Conservation (phyloP, 2,113 vertebrate species). For the Osmerus eperlanus region DNA sequence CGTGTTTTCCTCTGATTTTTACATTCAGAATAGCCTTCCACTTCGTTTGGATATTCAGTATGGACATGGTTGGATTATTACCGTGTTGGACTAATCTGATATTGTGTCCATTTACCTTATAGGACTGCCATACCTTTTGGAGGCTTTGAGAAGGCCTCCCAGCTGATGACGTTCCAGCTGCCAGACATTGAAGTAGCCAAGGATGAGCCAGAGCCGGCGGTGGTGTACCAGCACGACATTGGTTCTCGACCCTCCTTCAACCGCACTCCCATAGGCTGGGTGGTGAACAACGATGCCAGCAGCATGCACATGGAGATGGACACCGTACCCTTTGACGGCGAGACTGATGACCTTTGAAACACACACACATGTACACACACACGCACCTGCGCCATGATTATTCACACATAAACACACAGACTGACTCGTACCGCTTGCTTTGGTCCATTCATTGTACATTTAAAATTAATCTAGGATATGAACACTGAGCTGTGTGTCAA, state of each 20-base stretch:
- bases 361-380: constrained; percentile 27
- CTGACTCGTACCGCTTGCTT: neutral
- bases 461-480: too few species aligned
- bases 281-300: constrained; percentile 82
- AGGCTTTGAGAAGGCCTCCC: constrained; percentile 91
- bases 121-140: constrained; percentile 92
- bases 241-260: constrained; percentile 93
- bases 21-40: too few species aligned
- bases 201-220: constrained; percentile 78
- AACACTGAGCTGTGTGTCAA: too few species aligned
- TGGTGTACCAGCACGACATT: constrained; percentile 86
- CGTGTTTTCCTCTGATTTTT: too few species aligned
- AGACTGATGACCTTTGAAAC: constrained; percentile 94
- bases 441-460: too few species aligned
- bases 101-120: neutral
- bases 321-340: constrained; percentile 81
- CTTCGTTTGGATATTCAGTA: too few species aligned
- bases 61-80: too few species aligned
- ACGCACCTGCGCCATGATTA: neutral
- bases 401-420: neutral
- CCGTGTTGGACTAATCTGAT: too few species aligned
- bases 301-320: constrained; percentile 81
- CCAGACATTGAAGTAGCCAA: constrained; percentile 81
- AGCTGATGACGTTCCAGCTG: constrained; percentile 96
- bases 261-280: constrained; percentile 96